These are phyloP conservation scores for Saturnia pavonia DNA, from an alignment of 2,888 invertebrate genomes.

Conservation along the genomic window DNA sequence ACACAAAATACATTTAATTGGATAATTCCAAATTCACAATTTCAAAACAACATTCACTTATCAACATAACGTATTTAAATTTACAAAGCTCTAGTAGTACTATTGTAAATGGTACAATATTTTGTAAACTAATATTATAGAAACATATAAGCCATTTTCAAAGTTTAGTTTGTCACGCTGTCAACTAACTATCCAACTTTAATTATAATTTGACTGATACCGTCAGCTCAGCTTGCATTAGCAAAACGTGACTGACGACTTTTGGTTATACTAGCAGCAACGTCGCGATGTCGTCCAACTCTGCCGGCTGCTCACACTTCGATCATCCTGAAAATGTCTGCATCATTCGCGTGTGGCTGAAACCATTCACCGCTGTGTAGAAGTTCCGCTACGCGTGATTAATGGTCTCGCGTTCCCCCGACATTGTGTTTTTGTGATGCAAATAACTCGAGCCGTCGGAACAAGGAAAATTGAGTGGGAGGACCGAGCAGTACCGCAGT, in stretches of 20 bases:
- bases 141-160: slow-evolving; percentile 10
- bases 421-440: slow-evolving; percentile 82
- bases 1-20: no score
- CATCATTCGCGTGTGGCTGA: slow-evolving; percentile 76
- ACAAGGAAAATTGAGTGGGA: slow-evolving; percentile 80
- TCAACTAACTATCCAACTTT: slow-evolving; percentile 25
- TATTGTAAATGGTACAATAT: not conserved
- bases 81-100: no score
- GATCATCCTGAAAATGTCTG: slow-evolving; percentile 67
- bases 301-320: slow-evolving; percentile 42
- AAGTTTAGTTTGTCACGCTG: slow-evolving; percentile 22
- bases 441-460: slow-evolving; percentile 80
- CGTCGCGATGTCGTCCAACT: slow-evolving; percentile 24
- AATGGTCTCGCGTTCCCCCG: slow-evolving; percentile 77
- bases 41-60: not conserved
- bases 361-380: slow-evolving; percentile 69
- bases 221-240: slow-evolving; percentile 25
- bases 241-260: slow-evolving; percentile 29
- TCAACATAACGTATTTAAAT: no score
- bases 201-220: slow-evolving; percentile 24
- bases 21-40: not conserved
- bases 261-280: slow-evolving; percentile 27
- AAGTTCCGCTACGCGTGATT: slow-evolving; percentile 76
- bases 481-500: slow-evolving; percentile 75
- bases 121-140: slow-evolving; percentile 2